Percentiles rank a stretch among this genome's conserved stretches.
phyloP scores from a whole-genome alignment of 92 coral and sea anemone genomes.

The Siderastrea radians region DNA sequence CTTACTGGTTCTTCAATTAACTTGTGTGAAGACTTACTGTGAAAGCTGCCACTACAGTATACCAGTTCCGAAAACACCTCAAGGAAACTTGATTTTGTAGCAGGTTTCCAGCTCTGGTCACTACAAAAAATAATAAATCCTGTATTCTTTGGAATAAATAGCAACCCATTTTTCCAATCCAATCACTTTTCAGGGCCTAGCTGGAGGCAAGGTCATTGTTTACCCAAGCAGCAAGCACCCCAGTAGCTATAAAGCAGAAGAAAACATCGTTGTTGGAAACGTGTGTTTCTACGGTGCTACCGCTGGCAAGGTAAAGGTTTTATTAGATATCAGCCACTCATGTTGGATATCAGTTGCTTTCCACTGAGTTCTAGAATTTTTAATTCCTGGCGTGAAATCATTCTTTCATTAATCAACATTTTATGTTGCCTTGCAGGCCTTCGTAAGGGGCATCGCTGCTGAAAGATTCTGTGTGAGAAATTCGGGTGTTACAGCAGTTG shows the following conservation, averaged over 20 bases:
- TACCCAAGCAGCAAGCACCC: constrained; percentile 92
- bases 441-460: constrained; percentile 91
- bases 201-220: constrained; percentile 89
- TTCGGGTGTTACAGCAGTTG: constrained; percentile 92
- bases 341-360: not conserved
- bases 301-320: constrained; percentile 85
- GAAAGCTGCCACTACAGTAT: too few relatives aligned
- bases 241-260: constrained; percentile 85
- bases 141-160: too few relatives aligned
- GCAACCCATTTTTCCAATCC: too few relatives aligned
- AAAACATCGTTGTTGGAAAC: constrained; percentile 92
- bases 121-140: too few relatives aligned
- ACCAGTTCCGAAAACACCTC: too few relatives aligned
- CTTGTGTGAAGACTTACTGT: too few relatives aligned
- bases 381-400: not conserved
- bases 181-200: constrained; percentile 78
- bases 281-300: constrained; percentile 98
- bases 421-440: constrained; percentile 71
- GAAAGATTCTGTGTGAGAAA: constrained; percentile 97
- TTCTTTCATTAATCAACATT: not conserved
- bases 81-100: too few relatives aligned
- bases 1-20: not conserved
- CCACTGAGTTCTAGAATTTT: not conserved
- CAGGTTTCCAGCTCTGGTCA: too few relatives aligned
- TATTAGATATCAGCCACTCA: not conserved